Percentiles rank a stretch among this genome's conserved stretches.
Evolutionary conservation across 2,797 vertebrate genomes (phyloP).

Genomic region (Gymnocypris eckloni): DNA sequence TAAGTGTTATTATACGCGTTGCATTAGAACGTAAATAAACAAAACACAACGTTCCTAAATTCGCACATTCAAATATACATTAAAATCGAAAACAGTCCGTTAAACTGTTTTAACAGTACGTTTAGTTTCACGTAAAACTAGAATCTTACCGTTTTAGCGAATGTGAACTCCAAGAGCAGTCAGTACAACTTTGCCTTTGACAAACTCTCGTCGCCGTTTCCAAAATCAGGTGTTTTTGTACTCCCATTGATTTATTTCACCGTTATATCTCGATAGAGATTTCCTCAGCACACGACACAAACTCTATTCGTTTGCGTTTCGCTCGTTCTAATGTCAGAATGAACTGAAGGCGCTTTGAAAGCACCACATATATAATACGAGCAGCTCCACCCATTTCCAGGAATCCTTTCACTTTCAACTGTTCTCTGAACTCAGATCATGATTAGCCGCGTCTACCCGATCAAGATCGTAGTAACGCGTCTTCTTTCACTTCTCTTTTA

Average conservation of each 20-base stretch:
- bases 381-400: slow-evolving; percentile 32
- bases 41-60: not conserved
- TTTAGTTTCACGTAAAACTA: not conserved
- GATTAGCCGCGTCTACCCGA: not conserved
- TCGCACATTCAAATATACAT: not conserved
- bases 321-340: not conserved
- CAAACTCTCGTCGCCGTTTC: slow-evolving; percentile 27
- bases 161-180: slow-evolving; percentile 11
- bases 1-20: not conserved
- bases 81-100: too few relatives aligned
- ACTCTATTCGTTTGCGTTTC: not conserved
- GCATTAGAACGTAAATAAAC: not conserved
- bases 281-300: not conserved
- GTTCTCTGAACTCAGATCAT: slow-evolving; percentile 25
- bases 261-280: slow-evolving; percentile 3
- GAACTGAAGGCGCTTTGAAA: not conserved
- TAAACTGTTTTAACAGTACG: not conserved
- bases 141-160: slow-evolving; percentile 27
- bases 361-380: too few relatives aligned
- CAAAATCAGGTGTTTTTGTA: not conserved
- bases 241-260: slow-evolving; percentile 52
- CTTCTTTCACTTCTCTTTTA: slow-evolving; percentile 22
- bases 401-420: slow-evolving; percentile 51
- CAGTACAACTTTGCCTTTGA: slow-evolving; percentile 17
- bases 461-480: not conserved